Percentiles rank a stretch among this genome's conserved stretches.
phyloP scores from a whole-genome alignment of 2,113 vertebrate species.

The Corythornis cristatus region DNA sequence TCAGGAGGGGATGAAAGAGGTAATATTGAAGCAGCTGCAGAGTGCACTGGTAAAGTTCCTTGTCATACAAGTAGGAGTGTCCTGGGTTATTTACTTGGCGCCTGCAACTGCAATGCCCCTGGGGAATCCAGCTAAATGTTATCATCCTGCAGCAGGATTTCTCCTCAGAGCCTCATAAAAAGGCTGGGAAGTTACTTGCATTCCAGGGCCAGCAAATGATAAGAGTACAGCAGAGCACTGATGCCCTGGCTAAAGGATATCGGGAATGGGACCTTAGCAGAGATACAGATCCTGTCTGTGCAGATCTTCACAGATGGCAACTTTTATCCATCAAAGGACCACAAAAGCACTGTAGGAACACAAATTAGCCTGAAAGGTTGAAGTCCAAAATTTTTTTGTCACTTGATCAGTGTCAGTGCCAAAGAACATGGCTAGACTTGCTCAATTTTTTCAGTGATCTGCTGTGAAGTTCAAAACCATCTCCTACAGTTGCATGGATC shows the following conservation, averaged over 20 bases:
- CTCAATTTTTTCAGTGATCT: not conserved
- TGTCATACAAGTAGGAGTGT: not conserved
- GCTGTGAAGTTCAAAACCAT: not conserved
- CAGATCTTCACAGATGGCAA: not conserved
- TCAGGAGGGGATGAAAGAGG: not conserved
- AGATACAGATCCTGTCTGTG: not conserved
- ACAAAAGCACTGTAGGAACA: not conserved
- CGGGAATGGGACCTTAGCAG: not conserved
- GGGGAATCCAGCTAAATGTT: not conserved
- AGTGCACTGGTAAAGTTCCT: not conserved
- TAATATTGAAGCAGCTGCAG: slow-evolving; percentile 12
- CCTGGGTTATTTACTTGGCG: slow-evolving; percentile 3
- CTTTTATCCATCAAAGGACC: not conserved
- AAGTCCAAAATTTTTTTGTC: not conserved
- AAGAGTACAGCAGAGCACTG: not conserved
- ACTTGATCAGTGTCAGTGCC: not conserved
- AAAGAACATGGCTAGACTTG: not conserved
- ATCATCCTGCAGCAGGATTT: not conserved
- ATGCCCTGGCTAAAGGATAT: not conserved
- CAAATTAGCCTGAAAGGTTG: not conserved
- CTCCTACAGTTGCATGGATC: not conserved
- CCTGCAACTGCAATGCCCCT: not conserved
- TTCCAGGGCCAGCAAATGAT: not conserved
- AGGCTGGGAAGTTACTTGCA: not conserved
- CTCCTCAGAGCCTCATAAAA: slow-evolving; percentile 20